phyloP scores from a whole-genome alignment of 1,140 invertebrate genomes.

The Stegodyphus dumicola region DNA sequence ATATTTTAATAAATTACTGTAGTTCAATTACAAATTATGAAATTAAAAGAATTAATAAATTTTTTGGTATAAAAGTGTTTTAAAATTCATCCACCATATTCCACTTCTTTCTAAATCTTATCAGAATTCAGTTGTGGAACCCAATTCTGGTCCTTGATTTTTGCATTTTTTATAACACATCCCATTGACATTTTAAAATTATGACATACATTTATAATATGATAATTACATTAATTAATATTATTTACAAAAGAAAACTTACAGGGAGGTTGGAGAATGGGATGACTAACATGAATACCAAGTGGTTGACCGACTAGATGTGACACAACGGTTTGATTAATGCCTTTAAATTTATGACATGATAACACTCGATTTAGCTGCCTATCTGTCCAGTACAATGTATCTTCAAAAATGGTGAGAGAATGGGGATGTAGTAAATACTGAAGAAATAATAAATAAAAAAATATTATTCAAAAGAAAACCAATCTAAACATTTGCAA shows the following conservation, averaged over 20 bases:
- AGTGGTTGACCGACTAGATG: slow-evolving; percentile 94
- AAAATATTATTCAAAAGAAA: not conserved
- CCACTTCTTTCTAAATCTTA: no score
- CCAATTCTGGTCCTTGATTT: no score
- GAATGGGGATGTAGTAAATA: slow-evolving; percentile 96
- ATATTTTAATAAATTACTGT: no score
- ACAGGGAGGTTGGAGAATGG: slow-evolving; percentile 84
- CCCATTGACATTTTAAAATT: no score
- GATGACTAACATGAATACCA: slow-evolving; percentile 94
- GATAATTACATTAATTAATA: no score
- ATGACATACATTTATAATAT: no score
- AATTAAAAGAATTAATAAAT: no score
- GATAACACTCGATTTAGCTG: slow-evolving; percentile 86
- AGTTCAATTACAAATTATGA: no score
- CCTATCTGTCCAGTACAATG: slow-evolving; percentile 96
- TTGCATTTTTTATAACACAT: no score
- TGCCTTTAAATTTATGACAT: slow-evolving; percentile 89
- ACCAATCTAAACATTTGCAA: not conserved
- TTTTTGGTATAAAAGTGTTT: no score
- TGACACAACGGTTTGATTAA: slow-evolving; percentile 91
- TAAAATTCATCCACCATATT: no score
- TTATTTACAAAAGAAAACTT: slow-evolving; percentile 22
- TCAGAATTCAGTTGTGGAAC: no score
- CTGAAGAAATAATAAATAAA: slow-evolving; percentile 72
- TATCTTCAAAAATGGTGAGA: slow-evolving; percentile 86